phyloP scores from a whole-genome alignment of 2,797 vertebrate species.

The Clarias fuscus region DNA sequence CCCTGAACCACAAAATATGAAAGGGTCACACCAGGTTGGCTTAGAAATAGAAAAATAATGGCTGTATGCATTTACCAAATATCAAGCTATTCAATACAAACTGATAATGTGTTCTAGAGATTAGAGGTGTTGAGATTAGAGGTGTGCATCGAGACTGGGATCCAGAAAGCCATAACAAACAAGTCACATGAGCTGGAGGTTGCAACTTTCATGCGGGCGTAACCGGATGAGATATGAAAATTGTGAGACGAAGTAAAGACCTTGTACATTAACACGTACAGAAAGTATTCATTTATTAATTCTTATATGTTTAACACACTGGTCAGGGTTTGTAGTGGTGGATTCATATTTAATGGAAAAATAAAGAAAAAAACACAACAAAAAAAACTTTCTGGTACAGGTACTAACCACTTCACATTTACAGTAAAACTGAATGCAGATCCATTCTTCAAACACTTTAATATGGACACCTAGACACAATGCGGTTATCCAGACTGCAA shows the following conservation, averaged over 20 bases:
- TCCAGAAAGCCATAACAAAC: background rate
- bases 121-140: background rate
- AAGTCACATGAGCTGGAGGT: background rate
- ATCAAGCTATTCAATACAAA: background rate
- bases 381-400: background rate
- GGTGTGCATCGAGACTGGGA: background rate
- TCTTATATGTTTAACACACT: background rate
- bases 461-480: background rate
- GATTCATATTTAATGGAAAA: background rate
- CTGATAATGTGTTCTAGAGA: background rate
- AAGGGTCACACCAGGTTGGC: conserved; percentile 6
- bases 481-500: no score
- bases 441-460: background rate
- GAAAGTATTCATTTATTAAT: background rate
- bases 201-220: background rate
- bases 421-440: background rate
- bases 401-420: background rate
- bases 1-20: conserved; percentile 5
- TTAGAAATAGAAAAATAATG: background rate
- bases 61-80: background rate
- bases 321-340: background rate
- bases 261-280: background rate
- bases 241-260: background rate
- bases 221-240: background rate
- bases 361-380: background rate